These are phyloP conservation scores for Parasteatoda tepidariorum DNA, from an alignment of 1,140 invertebrate species.

Conservation along the genomic window DNA sequence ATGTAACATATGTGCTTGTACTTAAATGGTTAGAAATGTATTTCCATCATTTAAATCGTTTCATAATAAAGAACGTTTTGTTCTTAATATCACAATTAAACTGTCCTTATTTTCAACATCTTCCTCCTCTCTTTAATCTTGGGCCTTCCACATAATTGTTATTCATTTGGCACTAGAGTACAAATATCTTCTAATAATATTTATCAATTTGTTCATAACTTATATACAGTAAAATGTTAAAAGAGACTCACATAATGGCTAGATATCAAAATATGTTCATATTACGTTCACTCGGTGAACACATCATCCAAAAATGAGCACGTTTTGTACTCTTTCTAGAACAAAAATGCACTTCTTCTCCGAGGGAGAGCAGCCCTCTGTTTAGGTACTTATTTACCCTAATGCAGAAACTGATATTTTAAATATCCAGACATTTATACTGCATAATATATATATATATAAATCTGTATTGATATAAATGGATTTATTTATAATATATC, in stretches of 20 bases:
- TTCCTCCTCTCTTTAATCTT: background rate
- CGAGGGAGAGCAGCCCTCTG: background rate
- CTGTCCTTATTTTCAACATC: background rate
- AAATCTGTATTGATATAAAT: constrained; percentile 17
- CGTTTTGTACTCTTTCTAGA: background rate
- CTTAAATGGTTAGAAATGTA: background rate
- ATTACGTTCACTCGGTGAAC: constrained; percentile 44
- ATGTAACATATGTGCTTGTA: background rate
- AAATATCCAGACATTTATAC: background rate
- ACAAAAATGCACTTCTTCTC: constrained; percentile 10
- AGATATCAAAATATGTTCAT: constrained; percentile 12
- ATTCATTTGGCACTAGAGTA: constrained; percentile 53
- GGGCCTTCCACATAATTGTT: background rate
- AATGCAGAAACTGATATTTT: background rate
- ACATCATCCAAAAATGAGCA: background rate
- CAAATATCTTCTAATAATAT: constrained; percentile 31
- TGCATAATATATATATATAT: constrained; percentile 23
- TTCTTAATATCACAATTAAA: constrained; percentile 48
- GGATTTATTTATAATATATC: background rate
- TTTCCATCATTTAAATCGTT: background rate
- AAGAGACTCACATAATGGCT: constrained; percentile 35
- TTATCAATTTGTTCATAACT: constrained; percentile 25
- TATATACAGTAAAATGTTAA: constrained; percentile 30
- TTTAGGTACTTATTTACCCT: background rate
- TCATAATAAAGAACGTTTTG: constrained; percentile 13